Evolutionary conservation across 2,888 invertebrate species (phyloP).

Genomic region (Philopedon plagiatum): DNA sequence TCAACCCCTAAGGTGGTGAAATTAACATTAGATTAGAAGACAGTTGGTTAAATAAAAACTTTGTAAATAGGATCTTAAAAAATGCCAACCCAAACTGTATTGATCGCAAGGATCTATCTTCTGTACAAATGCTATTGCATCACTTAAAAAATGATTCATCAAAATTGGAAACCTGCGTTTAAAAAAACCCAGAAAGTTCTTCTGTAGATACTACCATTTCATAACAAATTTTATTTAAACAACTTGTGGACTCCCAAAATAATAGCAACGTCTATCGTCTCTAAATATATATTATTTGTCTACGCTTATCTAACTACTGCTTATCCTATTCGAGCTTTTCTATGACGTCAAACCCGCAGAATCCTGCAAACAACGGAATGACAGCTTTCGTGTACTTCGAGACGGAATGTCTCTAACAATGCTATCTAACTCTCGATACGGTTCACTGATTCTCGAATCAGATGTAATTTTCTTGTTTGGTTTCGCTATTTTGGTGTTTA

Average conservation of each 20-base stretch:
- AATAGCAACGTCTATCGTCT: constrained; percentile 2
- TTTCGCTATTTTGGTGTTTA: constrained; percentile 33
- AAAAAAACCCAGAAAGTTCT: too few species aligned
- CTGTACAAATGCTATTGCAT: too few species aligned
- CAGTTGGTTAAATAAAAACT: too few species aligned
- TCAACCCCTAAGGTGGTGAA: too few species aligned
- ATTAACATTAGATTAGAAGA: too few species aligned
- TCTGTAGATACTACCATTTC: too few species aligned
- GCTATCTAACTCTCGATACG: constrained; percentile 40
- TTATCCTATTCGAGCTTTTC: constrained; percentile 18
- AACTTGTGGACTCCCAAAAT: neutral
- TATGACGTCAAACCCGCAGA: constrained; percentile 35
- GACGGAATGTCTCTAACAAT: constrained; percentile 45
- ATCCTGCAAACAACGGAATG: constrained; percentile 25
- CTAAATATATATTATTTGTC: constrained; percentile 11
- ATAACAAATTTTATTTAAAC: neutral
- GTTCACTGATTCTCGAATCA: constrained; percentile 42
- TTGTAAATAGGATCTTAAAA: too few species aligned
- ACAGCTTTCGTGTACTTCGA: constrained; percentile 19
- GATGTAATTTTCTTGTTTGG: constrained; percentile 47
- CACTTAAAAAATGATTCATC: too few species aligned
- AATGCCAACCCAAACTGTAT: too few species aligned
- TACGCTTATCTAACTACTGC: constrained; percentile 14
- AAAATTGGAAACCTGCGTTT: too few species aligned
- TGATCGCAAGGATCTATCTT: too few species aligned